phyloP scores from a whole-genome alignment of 2,113 vertebrate genomes.

The Tetraodon nigroviridis region DNA sequence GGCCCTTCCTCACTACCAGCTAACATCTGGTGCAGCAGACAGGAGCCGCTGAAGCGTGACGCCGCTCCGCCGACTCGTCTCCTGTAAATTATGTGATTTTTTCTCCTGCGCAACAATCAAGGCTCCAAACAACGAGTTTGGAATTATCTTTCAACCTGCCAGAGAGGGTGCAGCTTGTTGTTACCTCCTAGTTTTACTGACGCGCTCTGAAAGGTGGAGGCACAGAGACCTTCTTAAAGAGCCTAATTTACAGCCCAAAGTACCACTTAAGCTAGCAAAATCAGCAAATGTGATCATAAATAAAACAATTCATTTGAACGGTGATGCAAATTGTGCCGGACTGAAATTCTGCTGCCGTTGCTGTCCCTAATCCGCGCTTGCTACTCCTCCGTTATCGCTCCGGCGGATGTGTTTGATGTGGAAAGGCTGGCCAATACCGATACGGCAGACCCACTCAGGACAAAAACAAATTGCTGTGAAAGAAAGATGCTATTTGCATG shows the following conservation, averaged over 20 bases:
- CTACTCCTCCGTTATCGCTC: slow-evolving; percentile 17
- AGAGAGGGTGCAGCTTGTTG: too few relatives aligned
- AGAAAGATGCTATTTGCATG: slow-evolving; percentile 33
- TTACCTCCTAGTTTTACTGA: too few relatives aligned
- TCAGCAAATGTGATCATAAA: too few relatives aligned
- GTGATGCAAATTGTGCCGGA: too few relatives aligned
- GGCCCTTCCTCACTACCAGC: slow-evolving; percentile 14
- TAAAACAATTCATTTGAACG: too few relatives aligned
- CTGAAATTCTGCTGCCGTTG: too few relatives aligned
- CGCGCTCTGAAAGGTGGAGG: too few relatives aligned
- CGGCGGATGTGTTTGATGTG: slow-evolving; percentile 38
- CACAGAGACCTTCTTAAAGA: too few relatives aligned
- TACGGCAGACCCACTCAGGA: slow-evolving; percentile 25
- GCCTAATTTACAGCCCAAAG: slow-evolving; percentile 5
- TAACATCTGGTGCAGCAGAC: slow-evolving; percentile 42
- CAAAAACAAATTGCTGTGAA: slow-evolving; percentile 18
- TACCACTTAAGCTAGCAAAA: not conserved
- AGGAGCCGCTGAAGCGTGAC: not conserved
- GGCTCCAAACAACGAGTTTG: not conserved
- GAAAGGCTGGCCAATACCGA: slow-evolving; percentile 9
- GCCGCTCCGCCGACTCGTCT: not conserved
- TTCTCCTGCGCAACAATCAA: not conserved
- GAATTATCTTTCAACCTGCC: too few relatives aligned
- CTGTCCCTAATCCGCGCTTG: slow-evolving; percentile 20
- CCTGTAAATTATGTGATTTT: not conserved